Conservation (phyloP, 2,888 invertebrate species). For the Andrena minutula region DNA sequence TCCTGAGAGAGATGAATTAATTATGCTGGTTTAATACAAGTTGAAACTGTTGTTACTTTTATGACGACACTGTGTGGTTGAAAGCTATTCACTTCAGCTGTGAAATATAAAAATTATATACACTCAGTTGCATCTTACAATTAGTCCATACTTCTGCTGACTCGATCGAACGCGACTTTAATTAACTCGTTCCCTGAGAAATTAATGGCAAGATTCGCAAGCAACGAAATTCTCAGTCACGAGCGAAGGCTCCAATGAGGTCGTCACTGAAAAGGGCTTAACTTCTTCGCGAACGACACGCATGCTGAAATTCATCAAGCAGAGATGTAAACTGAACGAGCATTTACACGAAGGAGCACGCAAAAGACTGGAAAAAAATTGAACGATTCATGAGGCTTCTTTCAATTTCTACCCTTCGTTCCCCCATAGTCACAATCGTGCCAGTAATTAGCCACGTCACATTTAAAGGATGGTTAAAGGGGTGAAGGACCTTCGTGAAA, state of each 20-base stretch:
- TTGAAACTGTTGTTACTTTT: no score
- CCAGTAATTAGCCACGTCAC: conserved; percentile 64
- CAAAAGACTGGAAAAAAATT: conserved; percentile 13
- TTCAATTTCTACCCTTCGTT: conserved; percentile 41
- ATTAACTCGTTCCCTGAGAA: background rate
- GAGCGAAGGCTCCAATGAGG: background rate
- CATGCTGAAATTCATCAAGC: background rate
- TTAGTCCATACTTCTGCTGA: no score
- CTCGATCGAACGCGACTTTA: background rate
- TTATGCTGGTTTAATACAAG: no score
- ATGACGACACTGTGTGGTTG: no score
- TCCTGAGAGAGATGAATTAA: background rate
- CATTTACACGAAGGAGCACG: background rate
- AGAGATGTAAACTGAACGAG: conserved; percentile 7
- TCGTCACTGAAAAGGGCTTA: background rate
- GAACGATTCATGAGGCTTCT: conserved; percentile 18
- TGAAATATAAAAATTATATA: no score
- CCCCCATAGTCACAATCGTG: conserved; percentile 35
- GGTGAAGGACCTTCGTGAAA: conserved; percentile 62
- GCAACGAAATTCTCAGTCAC: no score
- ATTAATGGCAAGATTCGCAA: background rate
- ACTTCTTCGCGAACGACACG: background rate
- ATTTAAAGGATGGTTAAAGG: conserved; percentile 61
- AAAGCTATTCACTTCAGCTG: no score
- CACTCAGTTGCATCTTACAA: no score